phyloP scores from a whole-genome alignment of 2,888 invertebrate species.

The Parnassius glacialis region DNA sequence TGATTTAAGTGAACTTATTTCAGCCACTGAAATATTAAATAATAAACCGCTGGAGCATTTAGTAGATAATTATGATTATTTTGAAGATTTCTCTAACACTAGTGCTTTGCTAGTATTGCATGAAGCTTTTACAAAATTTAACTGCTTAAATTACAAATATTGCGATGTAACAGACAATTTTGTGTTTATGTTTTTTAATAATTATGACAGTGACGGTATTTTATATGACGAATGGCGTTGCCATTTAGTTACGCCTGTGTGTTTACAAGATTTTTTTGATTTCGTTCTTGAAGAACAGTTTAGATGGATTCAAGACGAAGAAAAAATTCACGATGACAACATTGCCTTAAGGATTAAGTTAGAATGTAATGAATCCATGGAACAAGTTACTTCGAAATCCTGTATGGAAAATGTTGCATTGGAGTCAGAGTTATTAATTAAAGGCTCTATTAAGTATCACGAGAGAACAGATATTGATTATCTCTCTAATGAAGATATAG shows the following conservation, averaged over 20 bases:
- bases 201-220: constrained; percentile 62
- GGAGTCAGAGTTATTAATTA: constrained; percentile 59
- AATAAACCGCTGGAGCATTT: constrained; percentile 52
- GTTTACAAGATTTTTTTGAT: constrained; percentile 79
- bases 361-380: constrained; percentile 39
- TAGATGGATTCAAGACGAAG: constrained; percentile 71
- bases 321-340: constrained; percentile 56
- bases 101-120: constrained; percentile 58
- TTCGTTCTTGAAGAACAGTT: constrained; percentile 72
- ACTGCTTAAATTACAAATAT: constrained; percentile 72
- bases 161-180: constrained; percentile 69
- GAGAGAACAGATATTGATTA: constrained; percentile 45
- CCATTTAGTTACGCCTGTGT: constrained; percentile 72
- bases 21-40: constrained; percentile 63
- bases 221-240: constrained; percentile 67
- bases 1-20: constrained; percentile 67
- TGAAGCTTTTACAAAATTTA: constrained; percentile 62
- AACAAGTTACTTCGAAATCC: constrained; percentile 15
- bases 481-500: constrained; percentile 30
- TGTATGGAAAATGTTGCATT: constrained; percentile 37
- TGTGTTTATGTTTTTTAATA: constrained; percentile 69
- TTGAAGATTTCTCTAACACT: constrained; percentile 62
- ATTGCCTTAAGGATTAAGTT: constrained; percentile 44
- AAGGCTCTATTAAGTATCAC: constrained; percentile 68
- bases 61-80: constrained; percentile 66